Conservation (phyloP, 92 coral and sea anemone species). For the Zoanthus gigantus region DNA sequence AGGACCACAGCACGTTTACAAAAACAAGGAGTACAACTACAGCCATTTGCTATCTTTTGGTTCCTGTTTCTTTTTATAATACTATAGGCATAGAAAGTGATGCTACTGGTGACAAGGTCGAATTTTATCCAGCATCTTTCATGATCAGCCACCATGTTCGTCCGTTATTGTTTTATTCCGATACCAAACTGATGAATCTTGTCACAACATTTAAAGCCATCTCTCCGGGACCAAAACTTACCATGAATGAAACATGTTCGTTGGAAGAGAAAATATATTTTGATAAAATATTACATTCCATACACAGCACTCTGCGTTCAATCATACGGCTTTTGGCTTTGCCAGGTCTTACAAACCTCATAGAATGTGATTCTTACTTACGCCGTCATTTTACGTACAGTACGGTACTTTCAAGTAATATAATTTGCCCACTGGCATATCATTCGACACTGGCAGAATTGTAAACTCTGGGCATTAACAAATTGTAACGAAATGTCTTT, state of each 20-base stretch:
- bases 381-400: neutral
- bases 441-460: neutral
- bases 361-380: constrained; percentile 44
- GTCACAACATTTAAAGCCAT: neutral
- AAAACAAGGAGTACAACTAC: neutral
- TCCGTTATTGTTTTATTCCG: neutral
- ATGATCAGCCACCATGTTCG: constrained; percentile 19
- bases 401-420: neutral
- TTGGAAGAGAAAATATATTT: neutral
- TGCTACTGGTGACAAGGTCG: neutral
- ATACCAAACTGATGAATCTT: constrained; percentile 4
- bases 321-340: constrained; percentile 12
- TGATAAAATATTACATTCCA: neutral
- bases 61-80: neutral
- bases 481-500: neutral
- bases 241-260: neutral
- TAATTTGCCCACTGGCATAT: neutral
- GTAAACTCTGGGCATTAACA: constrained; percentile 5
- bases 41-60: neutral
- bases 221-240: neutral
- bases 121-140: neutral
- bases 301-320: neutral
- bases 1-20: neutral
- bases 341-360: constrained; percentile 37
- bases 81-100: neutral